Conservation (phyloP, 2,888 invertebrate genomes). For the Sarcophaga caerulescens region DNA sequence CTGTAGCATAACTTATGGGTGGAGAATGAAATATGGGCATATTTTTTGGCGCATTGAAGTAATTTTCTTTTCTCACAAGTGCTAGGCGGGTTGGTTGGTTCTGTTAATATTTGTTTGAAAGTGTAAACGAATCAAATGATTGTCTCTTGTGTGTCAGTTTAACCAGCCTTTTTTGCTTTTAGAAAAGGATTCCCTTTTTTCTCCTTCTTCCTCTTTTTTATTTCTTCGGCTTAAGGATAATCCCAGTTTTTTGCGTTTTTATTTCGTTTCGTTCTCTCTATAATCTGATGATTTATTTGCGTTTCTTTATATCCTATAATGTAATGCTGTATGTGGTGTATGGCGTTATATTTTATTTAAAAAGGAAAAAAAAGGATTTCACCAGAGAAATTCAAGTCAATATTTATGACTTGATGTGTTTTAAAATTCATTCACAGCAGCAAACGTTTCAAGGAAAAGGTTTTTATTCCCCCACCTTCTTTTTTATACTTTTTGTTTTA, state of each 20-base stretch:
- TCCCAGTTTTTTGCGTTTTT: neutral
- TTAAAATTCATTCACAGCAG: constrained; percentile 35
- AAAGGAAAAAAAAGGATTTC: constrained; percentile 17
- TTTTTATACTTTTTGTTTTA: neutral
- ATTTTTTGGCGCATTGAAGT: constrained; percentile 66
- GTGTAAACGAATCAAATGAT: constrained; percentile 7
- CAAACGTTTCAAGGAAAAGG: neutral
- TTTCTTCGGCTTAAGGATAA: constrained; percentile 2
- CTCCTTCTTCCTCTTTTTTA: neutral
- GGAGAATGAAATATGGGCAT: constrained; percentile 51
- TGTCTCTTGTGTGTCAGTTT: neutral
- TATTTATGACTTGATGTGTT: constrained; percentile 48
- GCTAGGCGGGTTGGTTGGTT: neutral
- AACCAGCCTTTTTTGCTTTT: too few relatives aligned
- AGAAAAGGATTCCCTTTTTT: too few relatives aligned
- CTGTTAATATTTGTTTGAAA: constrained; percentile 4
- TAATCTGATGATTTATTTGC: too few relatives aligned
- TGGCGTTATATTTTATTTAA: neutral
- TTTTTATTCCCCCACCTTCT: neutral
- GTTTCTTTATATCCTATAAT: too few relatives aligned
- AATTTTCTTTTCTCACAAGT: neutral
- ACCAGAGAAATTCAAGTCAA: constrained; percentile 29
- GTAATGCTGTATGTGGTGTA: too few relatives aligned
- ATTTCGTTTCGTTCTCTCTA: too few relatives aligned
- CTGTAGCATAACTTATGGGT: constrained; percentile 39